A percentile compares a stretch with the other conserved stretches of the same genome.
Conservation (phyloP, 1,140 invertebrate genomes). For the Drosophila santomea region DNA sequence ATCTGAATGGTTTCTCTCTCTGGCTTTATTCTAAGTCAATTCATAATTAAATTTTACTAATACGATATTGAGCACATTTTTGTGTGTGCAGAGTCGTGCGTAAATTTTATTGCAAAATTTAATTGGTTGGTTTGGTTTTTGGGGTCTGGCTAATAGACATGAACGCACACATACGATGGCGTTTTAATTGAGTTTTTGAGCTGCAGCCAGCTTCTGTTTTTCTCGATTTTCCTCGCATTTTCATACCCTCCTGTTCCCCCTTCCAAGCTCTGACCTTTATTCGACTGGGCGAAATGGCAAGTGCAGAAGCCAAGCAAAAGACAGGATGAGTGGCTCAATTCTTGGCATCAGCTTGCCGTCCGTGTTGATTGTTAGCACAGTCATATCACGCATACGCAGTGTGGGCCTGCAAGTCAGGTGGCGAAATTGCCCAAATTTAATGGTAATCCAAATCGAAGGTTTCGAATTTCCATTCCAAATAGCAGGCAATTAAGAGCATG, state of each 20-base stretch:
- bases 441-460: conserved; percentile 9
- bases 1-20: neutral
- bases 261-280: conserved; percentile 29
- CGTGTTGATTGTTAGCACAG: conserved; percentile 31
- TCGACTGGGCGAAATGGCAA: conserved; percentile 9
- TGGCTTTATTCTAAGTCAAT: conserved; percentile 5
- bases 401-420: conserved; percentile 9
- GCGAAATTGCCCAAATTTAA: conserved; percentile 29
- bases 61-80: conserved; percentile 47
- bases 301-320: conserved; percentile 19
- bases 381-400: conserved; percentile 37
- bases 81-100: conserved; percentile 31
- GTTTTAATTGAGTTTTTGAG: conserved; percentile 74
- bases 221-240: neutral
- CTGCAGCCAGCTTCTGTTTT: conserved; percentile 24
- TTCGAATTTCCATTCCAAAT: neutral
- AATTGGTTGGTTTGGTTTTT: conserved; percentile 50
- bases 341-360: conserved; percentile 13
- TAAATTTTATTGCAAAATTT: conserved; percentile 64
- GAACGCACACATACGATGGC: conserved; percentile 18
- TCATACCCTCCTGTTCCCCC: too few relatives aligned
- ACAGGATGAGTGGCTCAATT: conserved; percentile 56
- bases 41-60: conserved; percentile 63
- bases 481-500: neutral
- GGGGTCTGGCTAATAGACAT: conserved; percentile 26